Conservation (phyloP, 1,140 invertebrate species). For the Brachionus koreanus region DNA sequence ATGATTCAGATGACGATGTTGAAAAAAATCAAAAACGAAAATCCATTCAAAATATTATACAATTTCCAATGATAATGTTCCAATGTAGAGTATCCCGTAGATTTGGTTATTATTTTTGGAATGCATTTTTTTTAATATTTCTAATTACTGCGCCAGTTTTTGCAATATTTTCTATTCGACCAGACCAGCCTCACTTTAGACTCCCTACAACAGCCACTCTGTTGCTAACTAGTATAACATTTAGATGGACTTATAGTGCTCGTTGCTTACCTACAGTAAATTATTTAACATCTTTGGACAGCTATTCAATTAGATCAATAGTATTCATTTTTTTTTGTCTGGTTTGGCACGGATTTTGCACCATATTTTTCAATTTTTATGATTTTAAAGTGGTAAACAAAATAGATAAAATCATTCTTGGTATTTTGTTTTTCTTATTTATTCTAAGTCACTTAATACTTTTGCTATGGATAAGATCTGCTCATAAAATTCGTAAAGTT, state of each 20-base stretch:
- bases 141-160: constrained; percentile 56
- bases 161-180: constrained; percentile 58
- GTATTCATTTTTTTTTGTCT: not conserved
- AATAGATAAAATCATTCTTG: not conserved
- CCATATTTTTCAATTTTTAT: not conserved
- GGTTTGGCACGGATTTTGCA: constrained; percentile 2
- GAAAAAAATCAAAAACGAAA: not conserved
- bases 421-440: not conserved
- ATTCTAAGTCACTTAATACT: not conserved
- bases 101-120: constrained; percentile 50
- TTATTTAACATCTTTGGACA: constrained; percentile 51
- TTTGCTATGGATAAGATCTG: constrained; percentile 18
- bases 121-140: constrained; percentile 50
- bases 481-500: not conserved
- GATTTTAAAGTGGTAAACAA: not conserved
- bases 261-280: constrained; percentile 56
- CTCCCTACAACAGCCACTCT: constrained; percentile 54
- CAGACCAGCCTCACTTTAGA: constrained; percentile 53
- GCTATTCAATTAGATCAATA: not conserved
- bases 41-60: not conserved
- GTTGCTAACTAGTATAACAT: constrained; percentile 53
- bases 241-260: constrained; percentile 56
- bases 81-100: constrained; percentile 47
- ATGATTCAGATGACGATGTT: constrained; percentile 46
- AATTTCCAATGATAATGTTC: constrained; percentile 45